Percentiles rank a stretch among this genome's conserved stretches.
phyloP scores from a whole-genome alignment of 2,888 invertebrate species.

The Eulithis testata region DNA sequence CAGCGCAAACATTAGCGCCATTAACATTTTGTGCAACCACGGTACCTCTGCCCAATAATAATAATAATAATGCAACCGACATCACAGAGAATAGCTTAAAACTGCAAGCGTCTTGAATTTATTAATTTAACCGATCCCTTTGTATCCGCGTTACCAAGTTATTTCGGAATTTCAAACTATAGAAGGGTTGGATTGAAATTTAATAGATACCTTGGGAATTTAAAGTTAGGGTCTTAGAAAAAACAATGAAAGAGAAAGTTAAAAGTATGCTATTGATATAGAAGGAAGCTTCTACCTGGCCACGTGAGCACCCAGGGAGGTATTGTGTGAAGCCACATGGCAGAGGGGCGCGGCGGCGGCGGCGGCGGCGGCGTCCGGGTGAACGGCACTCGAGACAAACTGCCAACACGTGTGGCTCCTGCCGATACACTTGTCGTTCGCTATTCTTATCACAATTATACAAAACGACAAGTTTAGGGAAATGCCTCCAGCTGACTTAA shows the following conservation, averaged over 20 bases:
- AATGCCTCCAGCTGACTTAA: neutral
- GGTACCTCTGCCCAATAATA: constrained; percentile 30
- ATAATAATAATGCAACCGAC: constrained; percentile 59
- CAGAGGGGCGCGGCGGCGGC: constrained; percentile 36
- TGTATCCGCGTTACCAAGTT: constrained; percentile 36
- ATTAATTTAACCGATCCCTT: constrained; percentile 53
- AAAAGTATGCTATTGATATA: constrained; percentile 61
- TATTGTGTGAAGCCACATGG: constrained; percentile 60
- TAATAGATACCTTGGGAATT: constrained; percentile 28
- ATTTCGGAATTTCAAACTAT: constrained; percentile 8
- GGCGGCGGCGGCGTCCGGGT: constrained; percentile 50
- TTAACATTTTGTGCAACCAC: constrained; percentile 56
- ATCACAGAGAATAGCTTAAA: constrained; percentile 44
- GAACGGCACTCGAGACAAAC: constrained; percentile 62
- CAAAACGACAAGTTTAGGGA: constrained; percentile 57
- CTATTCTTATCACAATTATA: constrained; percentile 46
- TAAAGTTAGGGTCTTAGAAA: constrained; percentile 36
- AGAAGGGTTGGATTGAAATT: constrained; percentile 15
- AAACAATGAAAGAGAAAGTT: constrained; percentile 55
- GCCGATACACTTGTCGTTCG: constrained; percentile 53
- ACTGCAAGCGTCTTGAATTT: constrained; percentile 44
- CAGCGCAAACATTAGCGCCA: constrained; percentile 54
- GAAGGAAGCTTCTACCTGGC: constrained; percentile 67
- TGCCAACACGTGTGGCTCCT: constrained; percentile 63
- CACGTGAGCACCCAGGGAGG: constrained; percentile 61